Base-by-base conservation (phyloP, 1,140 invertebrate species). In the Aphaenogaster rudis region DNA sequence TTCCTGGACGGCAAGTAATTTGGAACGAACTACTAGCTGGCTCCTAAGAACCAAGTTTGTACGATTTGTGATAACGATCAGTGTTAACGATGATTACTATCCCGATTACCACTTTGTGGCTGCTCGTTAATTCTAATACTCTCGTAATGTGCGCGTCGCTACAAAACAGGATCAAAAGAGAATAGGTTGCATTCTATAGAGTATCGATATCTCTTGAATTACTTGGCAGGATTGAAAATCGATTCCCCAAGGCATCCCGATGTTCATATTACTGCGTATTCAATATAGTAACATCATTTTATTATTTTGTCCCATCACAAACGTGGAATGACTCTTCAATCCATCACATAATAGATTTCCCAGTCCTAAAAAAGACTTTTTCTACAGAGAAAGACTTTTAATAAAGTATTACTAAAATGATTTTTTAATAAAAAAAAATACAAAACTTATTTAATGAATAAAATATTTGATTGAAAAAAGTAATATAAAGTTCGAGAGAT, bases 111-210 rank as follows among this genome's bases (percentile, higher is more conserved):
- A 61, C 33, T 76, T 84, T 57, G 80, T 28, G 69, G 80, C 42
- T 39, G 80, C 80, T 84, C 80, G 80, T 84, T 84, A 74, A 84
- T 84, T 74, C 80, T 76, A 84, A 84, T 84, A 84, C 69, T 61
- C 42, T 17, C 54, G 28, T 84, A 84, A 84, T 76, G 69, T 57
- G 33, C 28, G 7, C 69, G 42, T 28, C 33, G 54, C 42, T 76
- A 84, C 80, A 84, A 84, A 84, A 84, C 80, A 84, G 69, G 80
- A 84, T 84, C 69, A 71, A 84, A 84, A 84, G 80, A 84, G 69
- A 74, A 74, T 61, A 33, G 63, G 48, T 67, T 80, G 36, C 64
- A 54, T 54, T n/a, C 78, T 63, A 67, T 9, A 39, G 33, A 28
- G n/a, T 48, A 74, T 71, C 80, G 17, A 82, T 74, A 74, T 28